These are phyloP conservation scores for Ataeniobius toweri DNA, from an alignment of 2,797 vertebrate species.

Conservation along the genomic window DNA sequence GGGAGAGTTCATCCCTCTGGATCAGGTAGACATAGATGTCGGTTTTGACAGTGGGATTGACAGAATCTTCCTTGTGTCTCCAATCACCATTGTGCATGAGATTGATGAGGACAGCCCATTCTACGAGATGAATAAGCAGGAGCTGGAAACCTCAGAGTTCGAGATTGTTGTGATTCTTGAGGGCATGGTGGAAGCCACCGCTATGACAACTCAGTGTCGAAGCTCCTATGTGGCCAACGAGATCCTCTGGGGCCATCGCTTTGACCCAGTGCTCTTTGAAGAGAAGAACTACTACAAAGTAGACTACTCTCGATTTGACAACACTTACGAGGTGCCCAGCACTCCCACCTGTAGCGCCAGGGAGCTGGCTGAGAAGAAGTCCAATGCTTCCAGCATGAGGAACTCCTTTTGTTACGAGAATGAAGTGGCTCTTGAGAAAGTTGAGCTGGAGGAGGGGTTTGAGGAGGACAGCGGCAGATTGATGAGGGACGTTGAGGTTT, in stretches of 20 bases:
- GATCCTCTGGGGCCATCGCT: conserved; percentile 96
- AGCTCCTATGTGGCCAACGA: conserved; percentile 94
- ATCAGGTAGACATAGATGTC: conserved; percentile 94
- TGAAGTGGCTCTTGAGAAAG: conserved; percentile 94
- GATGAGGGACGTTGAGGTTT: conserved; percentile 39
- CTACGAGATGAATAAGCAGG: conserved; percentile 91
- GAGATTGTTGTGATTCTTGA: conserved; percentile 97
- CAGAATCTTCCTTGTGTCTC: conserved; percentile 95
- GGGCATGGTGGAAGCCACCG: conserved; percentile 97
- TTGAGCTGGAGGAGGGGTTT: conserved; percentile 85
- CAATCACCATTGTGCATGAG: conserved; percentile 94
- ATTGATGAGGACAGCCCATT: conserved; percentile 96
- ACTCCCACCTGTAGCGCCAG: conserved; percentile 93
- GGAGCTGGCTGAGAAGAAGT: conserved; percentile 93
- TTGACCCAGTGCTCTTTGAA: conserved; percentile 95
- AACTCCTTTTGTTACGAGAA: conserved; percentile 99
- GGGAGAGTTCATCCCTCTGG: conserved; percentile 95
- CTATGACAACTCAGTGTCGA: conserved; percentile 97
- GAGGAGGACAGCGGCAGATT: conserved; percentile 58
- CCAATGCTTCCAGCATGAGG: conserved; percentile 82
- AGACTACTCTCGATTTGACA: conserved; percentile 95
- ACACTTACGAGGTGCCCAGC: conserved; percentile 94
- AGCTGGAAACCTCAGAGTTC: conserved; percentile 92
- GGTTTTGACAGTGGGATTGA: conserved; percentile 96
- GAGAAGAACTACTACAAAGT: conserved; percentile 97